Evolutionary conservation across 1,140 invertebrate genomes (phyloP).

Genomic region (Nasonia giraulti): DNA sequence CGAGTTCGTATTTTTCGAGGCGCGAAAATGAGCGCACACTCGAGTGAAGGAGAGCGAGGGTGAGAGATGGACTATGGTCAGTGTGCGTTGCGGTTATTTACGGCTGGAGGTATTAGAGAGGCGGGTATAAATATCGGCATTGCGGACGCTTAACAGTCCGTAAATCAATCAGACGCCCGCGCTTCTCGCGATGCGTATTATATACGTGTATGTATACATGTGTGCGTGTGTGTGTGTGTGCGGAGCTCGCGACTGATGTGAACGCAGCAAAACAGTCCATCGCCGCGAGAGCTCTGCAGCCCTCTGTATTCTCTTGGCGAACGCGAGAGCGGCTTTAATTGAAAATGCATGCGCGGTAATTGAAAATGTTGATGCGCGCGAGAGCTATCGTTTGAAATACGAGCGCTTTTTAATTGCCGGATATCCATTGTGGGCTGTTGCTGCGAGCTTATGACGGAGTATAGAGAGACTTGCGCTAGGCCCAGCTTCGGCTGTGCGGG

Average conservation of each 20-base stretch:
- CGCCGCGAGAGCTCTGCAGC: neutral
- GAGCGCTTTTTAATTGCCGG: neutral
- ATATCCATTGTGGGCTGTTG: neutral
- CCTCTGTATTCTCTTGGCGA: slow-evolving; percentile 53
- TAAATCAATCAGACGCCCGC: slow-evolving; percentile 74
- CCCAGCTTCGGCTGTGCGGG: too few species aligned
- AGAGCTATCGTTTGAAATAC: neutral
- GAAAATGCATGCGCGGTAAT: slow-evolving; percentile 19
- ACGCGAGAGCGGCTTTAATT: slow-evolving; percentile 49
- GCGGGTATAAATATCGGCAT: slow-evolving; percentile 74
- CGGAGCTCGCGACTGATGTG: slow-evolving; percentile 19
- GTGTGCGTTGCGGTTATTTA: slow-evolving; percentile 70
- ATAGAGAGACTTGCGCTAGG: too few species aligned
- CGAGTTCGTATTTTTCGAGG: slow-evolving; percentile 27
- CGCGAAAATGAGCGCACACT: neutral
- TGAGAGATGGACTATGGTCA: slow-evolving; percentile 50
- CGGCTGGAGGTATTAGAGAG: slow-evolving; percentile 71
- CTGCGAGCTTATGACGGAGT: neutral
- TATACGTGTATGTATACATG: too few species aligned
- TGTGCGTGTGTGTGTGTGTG: neutral
- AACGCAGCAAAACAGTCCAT: slow-evolving; percentile 50
- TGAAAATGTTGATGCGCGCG: slow-evolving; percentile 29
- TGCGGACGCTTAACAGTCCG: slow-evolving; percentile 73
- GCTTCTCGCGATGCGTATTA: slow-evolving; percentile 50
- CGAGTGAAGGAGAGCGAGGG: slow-evolving; percentile 41